phyloP scores from a whole-genome alignment of 2,797 vertebrate genomes.

The Rhinichthys osculus region DNA sequence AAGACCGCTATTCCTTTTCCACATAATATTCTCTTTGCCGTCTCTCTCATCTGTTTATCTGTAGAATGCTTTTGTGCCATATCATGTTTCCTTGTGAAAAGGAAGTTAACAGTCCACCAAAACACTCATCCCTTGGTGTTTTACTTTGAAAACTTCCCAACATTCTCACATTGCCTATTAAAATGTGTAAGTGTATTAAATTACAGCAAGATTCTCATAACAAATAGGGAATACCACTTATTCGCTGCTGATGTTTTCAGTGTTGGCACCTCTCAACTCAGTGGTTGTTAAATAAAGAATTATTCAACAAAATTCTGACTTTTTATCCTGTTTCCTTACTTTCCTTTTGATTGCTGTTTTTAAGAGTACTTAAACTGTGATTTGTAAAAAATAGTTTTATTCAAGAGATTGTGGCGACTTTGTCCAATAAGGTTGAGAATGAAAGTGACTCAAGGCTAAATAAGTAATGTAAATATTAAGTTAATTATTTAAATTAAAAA shows the following conservation, averaged over 20 bases:
- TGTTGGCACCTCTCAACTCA: constrained; percentile 73
- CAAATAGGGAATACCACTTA: constrained; percentile 81
- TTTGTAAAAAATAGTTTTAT: constrained; percentile 15
- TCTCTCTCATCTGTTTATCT: constrained; percentile 71
- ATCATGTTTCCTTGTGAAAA: constrained; percentile 71
- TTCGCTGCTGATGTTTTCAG: constrained; percentile 67
- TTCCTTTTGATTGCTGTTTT: not conserved
- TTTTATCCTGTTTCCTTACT: constrained; percentile 1
- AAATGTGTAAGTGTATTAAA: constrained; percentile 80
- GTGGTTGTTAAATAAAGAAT: constrained; percentile 76
- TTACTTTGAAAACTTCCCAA: constrained; percentile 74
- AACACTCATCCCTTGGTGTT: constrained; percentile 72
- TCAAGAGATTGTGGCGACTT: not conserved
- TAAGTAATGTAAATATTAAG: not conserved
- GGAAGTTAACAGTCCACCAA: constrained; percentile 38
- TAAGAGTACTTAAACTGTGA: not conserved
- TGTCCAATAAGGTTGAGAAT: not conserved
- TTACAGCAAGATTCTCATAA: constrained; percentile 67
- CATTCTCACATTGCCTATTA: constrained; percentile 77
- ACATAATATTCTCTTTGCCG: constrained; percentile 74
- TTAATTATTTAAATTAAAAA: not conserved
- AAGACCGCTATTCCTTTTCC: constrained; percentile 71
- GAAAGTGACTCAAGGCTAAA: not conserved
- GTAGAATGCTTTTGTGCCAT: constrained; percentile 83
- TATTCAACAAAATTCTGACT: constrained; percentile 55